Evolutionary conservation across 2,113 vertebrate genomes (phyloP).

Genomic region (Eolophus roseicapilla): DNA sequence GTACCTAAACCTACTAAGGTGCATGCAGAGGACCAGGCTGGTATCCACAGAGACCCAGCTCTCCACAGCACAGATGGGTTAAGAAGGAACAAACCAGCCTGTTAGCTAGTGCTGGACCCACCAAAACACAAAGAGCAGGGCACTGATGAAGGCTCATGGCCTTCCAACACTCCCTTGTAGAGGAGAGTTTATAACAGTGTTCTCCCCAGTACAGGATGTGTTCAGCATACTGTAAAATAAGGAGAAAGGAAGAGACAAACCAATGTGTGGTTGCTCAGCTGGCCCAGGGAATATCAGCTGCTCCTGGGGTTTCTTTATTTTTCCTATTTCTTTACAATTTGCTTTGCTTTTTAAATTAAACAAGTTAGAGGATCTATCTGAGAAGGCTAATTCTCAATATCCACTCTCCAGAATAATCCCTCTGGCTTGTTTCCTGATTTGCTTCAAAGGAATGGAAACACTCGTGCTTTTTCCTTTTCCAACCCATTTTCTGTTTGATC

Average conservation of each 20-base stretch:
- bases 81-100: background rate
- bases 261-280: fast-evolving
- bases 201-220: background rate
- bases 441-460: background rate
- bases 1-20: background rate
- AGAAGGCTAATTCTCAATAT: background rate
- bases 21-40: background rate
- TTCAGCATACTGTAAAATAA: background rate
- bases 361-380: background rate
- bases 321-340: background rate
- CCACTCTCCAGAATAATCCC: background rate
- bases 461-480: background rate
- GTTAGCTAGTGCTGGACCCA: background rate
- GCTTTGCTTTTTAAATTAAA: background rate
- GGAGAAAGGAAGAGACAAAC: background rate
- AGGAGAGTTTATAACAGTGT: fast-evolving
- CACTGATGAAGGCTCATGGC: background rate
- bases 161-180: background rate
- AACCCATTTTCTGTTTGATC: background rate
- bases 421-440: background rate
- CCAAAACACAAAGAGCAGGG: background rate
- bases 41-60: background rate
- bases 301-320: background rate
- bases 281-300: background rate
- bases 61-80: fast-evolving